Percentiles rank a stretch among this genome's conserved stretches.
Evolutionary conservation across 2,888 invertebrate genomes (phyloP).

Genomic region (Gibbula magus): DNA sequence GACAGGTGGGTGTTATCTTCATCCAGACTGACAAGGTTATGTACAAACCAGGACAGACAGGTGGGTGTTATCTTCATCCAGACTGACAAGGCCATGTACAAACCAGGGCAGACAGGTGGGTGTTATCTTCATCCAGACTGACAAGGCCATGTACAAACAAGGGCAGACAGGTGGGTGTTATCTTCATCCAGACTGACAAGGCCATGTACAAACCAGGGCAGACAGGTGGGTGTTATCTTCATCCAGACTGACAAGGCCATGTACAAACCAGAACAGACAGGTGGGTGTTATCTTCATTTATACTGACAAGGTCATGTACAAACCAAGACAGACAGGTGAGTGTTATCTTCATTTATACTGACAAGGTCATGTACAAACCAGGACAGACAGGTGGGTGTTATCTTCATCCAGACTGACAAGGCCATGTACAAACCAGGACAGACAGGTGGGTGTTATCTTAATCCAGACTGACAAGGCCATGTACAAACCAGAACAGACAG

Average conservation of each 20-base stretch:
- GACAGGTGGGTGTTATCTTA: conserved; percentile 54
- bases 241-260: conserved; percentile 68
- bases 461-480: too few relatives aligned
- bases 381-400: conserved; percentile 64
- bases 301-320: conserved; percentile 65
- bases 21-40: too few relatives aligned
- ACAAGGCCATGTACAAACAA: too few relatives aligned
- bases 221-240: conserved; percentile 41
- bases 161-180: background rate
- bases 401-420: conserved; percentile 68
- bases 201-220: conserved; percentile 51
- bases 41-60: too few relatives aligned
- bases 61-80: conserved; percentile 57
- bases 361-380: conserved; percentile 60
- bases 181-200: too few relatives aligned
- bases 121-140: background rate
- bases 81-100: conserved; percentile 65
- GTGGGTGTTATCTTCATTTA: conserved; percentile 64
- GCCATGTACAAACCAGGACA: conserved; percentile 61
- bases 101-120: conserved; percentile 65
- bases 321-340: conserved; percentile 65
- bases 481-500: too few relatives aligned
- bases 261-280: conserved; percentile 64
- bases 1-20: too few relatives aligned
- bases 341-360: conserved; percentile 64